Conservation (phyloP, 2,888 invertebrate species). For the Lithophane semibrunnea region DNA sequence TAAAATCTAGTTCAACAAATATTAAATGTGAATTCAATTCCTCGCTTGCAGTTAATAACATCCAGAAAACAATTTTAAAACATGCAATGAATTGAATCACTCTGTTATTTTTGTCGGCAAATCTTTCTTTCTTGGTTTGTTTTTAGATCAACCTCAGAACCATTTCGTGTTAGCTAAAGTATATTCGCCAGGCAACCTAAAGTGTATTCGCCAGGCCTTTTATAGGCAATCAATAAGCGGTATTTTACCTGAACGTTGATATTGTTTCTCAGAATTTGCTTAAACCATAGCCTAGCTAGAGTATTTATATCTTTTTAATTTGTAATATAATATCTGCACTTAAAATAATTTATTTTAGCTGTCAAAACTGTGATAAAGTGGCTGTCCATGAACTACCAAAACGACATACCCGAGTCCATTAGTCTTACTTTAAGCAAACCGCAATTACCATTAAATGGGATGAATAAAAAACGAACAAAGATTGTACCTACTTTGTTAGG, state of each 20-base stretch:
- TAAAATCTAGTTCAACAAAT: background rate
- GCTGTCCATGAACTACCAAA: slow-evolving; percentile 28
- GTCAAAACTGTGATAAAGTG: slow-evolving; percentile 1
- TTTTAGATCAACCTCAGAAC: background rate
- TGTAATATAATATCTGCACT: background rate
- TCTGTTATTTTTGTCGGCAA: background rate
- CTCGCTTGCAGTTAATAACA: background rate
- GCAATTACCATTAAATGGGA: slow-evolving; percentile 3
- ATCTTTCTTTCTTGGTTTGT: background rate
- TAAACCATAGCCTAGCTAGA: background rate
- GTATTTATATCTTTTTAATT: background rate
- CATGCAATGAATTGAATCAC: background rate
- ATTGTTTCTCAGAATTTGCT: background rate
- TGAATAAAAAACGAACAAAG: background rate
- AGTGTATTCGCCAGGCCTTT: background rate
- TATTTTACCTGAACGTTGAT: background rate
- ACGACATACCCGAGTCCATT: background rate
- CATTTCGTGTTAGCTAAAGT: background rate
- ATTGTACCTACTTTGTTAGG: too few relatives aligned
- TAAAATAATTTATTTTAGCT: background rate
- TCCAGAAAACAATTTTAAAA: background rate
- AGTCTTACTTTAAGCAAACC: background rate
- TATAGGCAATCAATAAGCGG: background rate
- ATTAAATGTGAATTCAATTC: background rate
- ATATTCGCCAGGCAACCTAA: background rate